phyloP scores from a whole-genome alignment of 30 jellyfish, hydroid and myxozoan species.

The Nemopilema nomurai region DNA sequence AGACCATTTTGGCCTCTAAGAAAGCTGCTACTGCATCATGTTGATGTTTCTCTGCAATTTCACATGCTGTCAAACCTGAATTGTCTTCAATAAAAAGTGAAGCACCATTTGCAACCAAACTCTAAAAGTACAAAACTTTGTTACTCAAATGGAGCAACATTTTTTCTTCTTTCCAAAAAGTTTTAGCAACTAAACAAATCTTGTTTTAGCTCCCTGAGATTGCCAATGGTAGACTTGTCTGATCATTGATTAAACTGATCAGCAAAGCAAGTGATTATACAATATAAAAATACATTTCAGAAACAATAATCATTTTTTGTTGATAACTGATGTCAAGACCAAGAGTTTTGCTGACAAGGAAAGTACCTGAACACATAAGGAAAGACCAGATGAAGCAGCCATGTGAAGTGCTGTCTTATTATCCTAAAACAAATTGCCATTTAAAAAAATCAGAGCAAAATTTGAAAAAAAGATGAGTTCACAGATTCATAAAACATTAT shows the following conservation, averaged over 20 bases:
- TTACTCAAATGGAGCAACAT: background rate
- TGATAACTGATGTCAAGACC: too few relatives aligned
- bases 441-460: too few relatives aligned
- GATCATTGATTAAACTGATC: too few relatives aligned
- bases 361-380: constrained; percentile 60
- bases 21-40: constrained; percentile 58
- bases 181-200: too few relatives aligned
- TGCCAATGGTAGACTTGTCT: too few relatives aligned
- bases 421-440: constrained; percentile 30
- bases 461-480: too few relatives aligned
- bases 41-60: constrained; percentile 55
- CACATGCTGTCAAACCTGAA: constrained; percentile 63
- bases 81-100: constrained; percentile 57
- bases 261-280: too few relatives aligned
- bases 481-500: too few relatives aligned
- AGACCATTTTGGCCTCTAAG: constrained; percentile 73
- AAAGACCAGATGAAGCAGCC: constrained; percentile 74
- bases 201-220: too few relatives aligned
- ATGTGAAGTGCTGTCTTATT: constrained; percentile 70
- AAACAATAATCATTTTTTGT: too few relatives aligned
- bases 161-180: background rate
- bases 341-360: background rate
- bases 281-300: too few relatives aligned
- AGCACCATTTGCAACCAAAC: constrained; percentile 54
- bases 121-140: constrained; percentile 3